Evolutionary conservation across 2,797 vertebrate genomes (phyloP), one percentile per base, ranked within the genome.

Genomic region (Thaleichthys pacificus): DNA sequence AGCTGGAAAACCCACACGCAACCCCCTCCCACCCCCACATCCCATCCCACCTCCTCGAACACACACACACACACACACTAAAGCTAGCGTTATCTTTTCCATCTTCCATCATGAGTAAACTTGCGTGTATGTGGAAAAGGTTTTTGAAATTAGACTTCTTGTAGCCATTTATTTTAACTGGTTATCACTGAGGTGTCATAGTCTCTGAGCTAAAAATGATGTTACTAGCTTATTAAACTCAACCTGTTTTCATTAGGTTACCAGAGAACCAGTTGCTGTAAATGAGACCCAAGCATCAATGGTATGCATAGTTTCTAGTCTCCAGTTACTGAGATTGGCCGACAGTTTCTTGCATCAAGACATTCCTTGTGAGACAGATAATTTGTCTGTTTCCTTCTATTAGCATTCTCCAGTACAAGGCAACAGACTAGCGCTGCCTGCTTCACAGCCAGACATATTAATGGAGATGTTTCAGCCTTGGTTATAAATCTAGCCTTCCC

Each of bases 351-450:
- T 8, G 74, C 85, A 81, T 88, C 82, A 85, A 89, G 76, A 83
- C 83, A 86, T 90, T 90, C 87, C 87, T 76, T 73, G 69, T 74
- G 77, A 88, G 78, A 86, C 85, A 83, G 80, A 89, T 85, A 61
- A 85, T 89, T 89, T 81, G 75, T 89, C 86, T 88, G 87, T 82
- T 88, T 89, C 84, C 88, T 90, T 86, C 80, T 82, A 87, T 89
- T 89, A 87, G 82, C 82, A 79, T 82, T 81, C 77, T 75, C 66
- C 63, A 56, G 73, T 14, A 24, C 19, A 70, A 62, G 74, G 76
- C 72, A 77, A 65, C 66, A 66, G 76, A 75, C 71, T 80, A 51
- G 6, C 28, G 15, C 32, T 71, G 66, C 63, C 74, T 84, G 63
- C 69, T 70, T 81, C 82, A 77, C 58, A 66, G 75, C 71, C 61